Conservation (phyloP, 2,113 vertebrate genomes). For the Phoenicopterus ruber region DNA sequence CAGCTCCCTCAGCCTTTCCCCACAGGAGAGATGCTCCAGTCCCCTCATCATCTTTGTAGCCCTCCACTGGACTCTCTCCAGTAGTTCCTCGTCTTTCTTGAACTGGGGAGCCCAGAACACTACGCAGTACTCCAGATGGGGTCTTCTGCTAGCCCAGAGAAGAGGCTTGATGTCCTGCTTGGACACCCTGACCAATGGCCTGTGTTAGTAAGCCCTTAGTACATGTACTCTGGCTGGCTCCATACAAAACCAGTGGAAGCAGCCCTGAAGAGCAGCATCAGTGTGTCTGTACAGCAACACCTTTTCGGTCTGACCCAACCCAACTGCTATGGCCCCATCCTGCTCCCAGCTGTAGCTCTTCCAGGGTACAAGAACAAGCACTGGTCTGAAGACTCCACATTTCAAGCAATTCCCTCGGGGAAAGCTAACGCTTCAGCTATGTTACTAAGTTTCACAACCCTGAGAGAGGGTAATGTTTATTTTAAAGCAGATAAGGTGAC, state of each 20-base stretch:
- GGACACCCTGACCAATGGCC: neutral
- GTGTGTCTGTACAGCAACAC: neutral
- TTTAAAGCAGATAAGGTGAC: neutral
- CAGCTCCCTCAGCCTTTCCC: too few relatives aligned
- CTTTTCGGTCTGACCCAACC: neutral
- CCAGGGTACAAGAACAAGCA: neutral
- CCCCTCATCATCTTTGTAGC: too few relatives aligned
- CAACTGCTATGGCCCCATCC: neutral
- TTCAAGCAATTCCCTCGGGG: neutral
- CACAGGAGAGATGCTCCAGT: too few relatives aligned
- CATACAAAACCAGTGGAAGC: neutral
- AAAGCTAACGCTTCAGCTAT: neutral
- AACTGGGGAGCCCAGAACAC: too few relatives aligned
- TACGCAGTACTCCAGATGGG: too few relatives aligned
- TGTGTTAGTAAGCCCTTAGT: neutral
- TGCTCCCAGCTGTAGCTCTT: neutral
- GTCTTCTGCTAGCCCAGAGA: neutral
- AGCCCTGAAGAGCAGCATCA: neutral
- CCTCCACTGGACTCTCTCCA: too few relatives aligned
- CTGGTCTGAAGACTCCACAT: neutral
- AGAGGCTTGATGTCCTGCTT: neutral
- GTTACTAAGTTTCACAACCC: neutral
- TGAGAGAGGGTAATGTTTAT: neutral
- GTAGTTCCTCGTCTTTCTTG: too few relatives aligned
- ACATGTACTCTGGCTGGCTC: accelerated